Evolutionary conservation across 2,113 vertebrate species (phyloP), one percentile per base, ranked within the genome.

Genomic region (Mus musculus): DNA sequence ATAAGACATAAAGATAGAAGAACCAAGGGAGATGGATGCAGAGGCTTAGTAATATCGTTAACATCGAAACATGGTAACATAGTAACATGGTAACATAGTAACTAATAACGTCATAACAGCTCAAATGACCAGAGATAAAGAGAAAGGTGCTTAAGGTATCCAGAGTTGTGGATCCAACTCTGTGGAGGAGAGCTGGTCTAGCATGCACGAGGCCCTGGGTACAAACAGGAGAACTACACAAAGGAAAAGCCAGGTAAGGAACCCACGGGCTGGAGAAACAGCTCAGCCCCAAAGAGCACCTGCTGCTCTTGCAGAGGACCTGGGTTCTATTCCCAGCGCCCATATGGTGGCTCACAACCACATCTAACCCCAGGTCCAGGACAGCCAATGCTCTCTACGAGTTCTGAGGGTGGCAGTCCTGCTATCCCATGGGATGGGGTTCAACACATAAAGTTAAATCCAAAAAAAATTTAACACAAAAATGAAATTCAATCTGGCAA

Each of bases 1-100:
- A 39, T 95, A 85, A 91, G 89, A 61, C 3, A 93, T 65, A 96
- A 95, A 61, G 46, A 80, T 33, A 36, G 39, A 36, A 91, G 59
- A 93, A 95, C 61, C 63, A 59, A 90, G 54, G 28, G 33, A 80
- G n/a, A 86, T 42, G 76, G 61, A 88, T 72, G 7, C 49, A 90
- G 86, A 89, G 42, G 42, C 28, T 77, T 75, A 75, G 67, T 5
- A 42, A 42, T 42, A 42, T 42, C 42, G 42, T 42, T 42, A 42
- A 42, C 42, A 42, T 42, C 42, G 42, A 42, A 69, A 30, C 65
- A 67, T 65, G 12, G 11, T 67, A 67, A 26, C 24, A 63, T 5
- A 17, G 59, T 61, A 20, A 61, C 59, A 61, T 19, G 20, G 9
- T 65, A 65, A 30, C 65, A 65, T 4, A 30, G 8, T 67, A 67